Percentiles rank a stretch among this genome's conserved stretches.
Conservation (phyloP, 2,797 vertebrate genomes). For the Smutsia temminckii region DNA sequence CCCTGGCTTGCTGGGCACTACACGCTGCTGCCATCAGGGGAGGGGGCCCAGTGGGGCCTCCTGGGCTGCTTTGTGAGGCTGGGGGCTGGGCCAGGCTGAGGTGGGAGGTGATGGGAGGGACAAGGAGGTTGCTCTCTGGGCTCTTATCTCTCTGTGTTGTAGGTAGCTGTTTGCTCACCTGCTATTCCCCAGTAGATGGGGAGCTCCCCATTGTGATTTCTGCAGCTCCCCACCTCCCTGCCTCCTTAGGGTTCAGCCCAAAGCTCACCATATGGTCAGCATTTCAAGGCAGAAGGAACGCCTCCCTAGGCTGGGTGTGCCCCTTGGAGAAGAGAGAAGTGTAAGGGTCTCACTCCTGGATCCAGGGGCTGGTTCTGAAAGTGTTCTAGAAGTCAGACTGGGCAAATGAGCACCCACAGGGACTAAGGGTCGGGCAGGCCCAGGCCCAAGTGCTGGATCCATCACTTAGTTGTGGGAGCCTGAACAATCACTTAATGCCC, state of each 20-base stretch:
- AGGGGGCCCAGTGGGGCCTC: not conserved
- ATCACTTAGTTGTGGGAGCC: not conserved
- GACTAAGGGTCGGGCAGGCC: not conserved
- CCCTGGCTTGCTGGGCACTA: not conserved
- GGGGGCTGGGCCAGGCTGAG: not conserved
- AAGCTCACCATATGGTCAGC: fast-evolving
- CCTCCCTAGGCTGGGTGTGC: not conserved
- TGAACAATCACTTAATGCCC: not conserved
- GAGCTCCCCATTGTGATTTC: not conserved
- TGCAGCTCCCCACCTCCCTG: not conserved
- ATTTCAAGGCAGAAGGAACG: fast-evolving
- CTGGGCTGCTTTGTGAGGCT: not conserved
- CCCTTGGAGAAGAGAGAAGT: not conserved
- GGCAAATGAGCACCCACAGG: not conserved
- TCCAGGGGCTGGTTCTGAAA: not conserved
- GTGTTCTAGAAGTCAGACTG: not conserved
- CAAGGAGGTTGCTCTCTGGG: not conserved
- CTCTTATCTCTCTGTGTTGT: not conserved
- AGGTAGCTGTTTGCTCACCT: not conserved
- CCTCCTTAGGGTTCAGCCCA: not conserved
- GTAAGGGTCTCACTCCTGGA: not conserved
- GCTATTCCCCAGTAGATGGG: not conserved
- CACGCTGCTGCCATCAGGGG: fast-evolving
- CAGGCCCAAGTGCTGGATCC: not conserved
- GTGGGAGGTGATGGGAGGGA: not conserved